Conservation (phyloP, 2,888 invertebrate genomes). For the Frankliniella intonsa region DNA sequence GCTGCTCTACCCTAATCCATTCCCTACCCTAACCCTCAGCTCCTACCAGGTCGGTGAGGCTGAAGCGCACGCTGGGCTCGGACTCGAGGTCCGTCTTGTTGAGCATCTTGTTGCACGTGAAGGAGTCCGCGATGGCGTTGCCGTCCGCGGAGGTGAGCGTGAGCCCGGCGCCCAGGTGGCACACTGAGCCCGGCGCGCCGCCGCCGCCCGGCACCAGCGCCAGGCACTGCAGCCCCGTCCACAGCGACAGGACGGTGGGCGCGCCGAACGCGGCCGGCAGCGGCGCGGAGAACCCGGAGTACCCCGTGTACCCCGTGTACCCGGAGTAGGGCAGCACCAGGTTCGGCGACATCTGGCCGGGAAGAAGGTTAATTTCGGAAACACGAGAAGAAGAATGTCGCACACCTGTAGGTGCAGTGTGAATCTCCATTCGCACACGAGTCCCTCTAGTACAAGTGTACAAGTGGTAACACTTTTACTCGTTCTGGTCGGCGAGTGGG, state of each 20-base stretch:
- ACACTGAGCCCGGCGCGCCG: neutral
- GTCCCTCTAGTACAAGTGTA: too few species aligned
- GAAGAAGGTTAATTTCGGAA: neutral
- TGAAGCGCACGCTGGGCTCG: constrained; percentile 3
- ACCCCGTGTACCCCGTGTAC: neutral
- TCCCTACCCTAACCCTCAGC: too few species aligned
- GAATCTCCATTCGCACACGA: too few species aligned
- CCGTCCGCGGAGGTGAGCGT: constrained; percentile 17
- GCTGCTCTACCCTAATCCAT: too few species aligned
- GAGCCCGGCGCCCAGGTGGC: neutral
- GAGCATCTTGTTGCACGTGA: constrained; percentile 15
- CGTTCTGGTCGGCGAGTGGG: too few species aligned
- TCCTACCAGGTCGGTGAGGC: neutral
- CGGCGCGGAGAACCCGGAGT: neutral
- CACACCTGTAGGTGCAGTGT: too few species aligned
- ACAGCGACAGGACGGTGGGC: neutral
- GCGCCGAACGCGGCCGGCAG: neutral
- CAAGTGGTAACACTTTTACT: too few species aligned
- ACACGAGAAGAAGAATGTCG: too few species aligned
- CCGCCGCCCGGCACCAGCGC: constrained; percentile 14
- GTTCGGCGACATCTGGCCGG: neutral
- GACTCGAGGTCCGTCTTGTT: constrained; percentile 12
- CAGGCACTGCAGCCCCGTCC: constrained; percentile 7
- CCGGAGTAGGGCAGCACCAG: neutral
- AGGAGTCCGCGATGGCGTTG: constrained; percentile 19